Conservation (phyloP, 2,113 vertebrate genomes). For the Lethenteron camtschaticum region DNA sequence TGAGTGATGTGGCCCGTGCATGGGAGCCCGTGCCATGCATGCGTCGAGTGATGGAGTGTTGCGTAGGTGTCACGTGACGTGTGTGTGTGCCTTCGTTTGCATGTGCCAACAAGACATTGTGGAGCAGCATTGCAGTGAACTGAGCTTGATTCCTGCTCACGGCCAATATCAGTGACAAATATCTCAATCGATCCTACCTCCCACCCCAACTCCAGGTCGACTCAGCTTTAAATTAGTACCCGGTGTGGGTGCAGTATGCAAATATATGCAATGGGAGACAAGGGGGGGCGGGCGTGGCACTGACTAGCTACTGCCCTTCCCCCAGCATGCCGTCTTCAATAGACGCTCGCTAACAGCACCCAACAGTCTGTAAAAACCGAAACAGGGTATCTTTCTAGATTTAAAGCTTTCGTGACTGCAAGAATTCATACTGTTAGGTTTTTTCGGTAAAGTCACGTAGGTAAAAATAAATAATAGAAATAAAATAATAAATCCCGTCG, state of each 20-base stretch:
- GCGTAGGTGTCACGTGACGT: neutral
- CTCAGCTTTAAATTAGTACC: too few relatives aligned
- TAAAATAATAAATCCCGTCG: too few relatives aligned
- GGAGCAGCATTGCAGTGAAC: neutral
- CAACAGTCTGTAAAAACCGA: neutral
- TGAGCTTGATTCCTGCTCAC: too few relatives aligned
- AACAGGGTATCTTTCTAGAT: neutral
- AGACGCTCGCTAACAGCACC: neutral
- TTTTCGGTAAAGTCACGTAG: too few relatives aligned
- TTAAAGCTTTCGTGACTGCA: neutral
- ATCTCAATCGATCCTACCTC: too few relatives aligned
- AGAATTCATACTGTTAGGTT: too few relatives aligned
- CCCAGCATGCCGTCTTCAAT: neutral
- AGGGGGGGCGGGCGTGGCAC: neutral
- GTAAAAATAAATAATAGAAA: too few relatives aligned
- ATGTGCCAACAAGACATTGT: neutral
- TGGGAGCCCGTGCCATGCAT: neutral
- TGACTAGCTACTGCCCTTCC: neutral
- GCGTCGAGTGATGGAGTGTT: neutral
- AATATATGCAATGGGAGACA: neutral
- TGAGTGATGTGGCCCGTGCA: neutral
- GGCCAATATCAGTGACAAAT: too few relatives aligned
- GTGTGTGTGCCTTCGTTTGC: neutral
- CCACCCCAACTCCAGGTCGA: too few relatives aligned
- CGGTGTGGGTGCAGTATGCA: too few relatives aligned